These are phyloP conservation scores for Peromyscus polionotus DNA, from an alignment of 2,113 vertebrate genomes.

Conservation along the genomic window DNA sequence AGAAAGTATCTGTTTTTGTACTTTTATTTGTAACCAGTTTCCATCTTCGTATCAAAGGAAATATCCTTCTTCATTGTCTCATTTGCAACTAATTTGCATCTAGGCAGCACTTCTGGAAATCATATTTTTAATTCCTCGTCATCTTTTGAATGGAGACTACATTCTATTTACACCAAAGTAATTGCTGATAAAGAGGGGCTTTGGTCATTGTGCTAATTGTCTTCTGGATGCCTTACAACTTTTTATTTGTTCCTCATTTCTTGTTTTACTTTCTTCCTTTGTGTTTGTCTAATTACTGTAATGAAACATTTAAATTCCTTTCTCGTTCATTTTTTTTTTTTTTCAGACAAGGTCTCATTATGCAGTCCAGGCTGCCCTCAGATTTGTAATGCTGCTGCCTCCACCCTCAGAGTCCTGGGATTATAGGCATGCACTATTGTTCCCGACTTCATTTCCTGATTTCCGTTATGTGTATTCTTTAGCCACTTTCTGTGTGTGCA, in stretches of 20 bases:
- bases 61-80: neutral
- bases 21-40: neutral
- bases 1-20: neutral
- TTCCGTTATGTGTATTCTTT: neutral
- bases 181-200: neutral
- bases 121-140: neutral
- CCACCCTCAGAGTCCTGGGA: neutral
- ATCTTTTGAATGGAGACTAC: neutral
- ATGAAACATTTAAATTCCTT: neutral
- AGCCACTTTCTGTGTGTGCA: neutral
- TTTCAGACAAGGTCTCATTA: neutral
- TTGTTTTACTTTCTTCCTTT: neutral
- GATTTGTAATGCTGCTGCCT: neutral
- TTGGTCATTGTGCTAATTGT: neutral
- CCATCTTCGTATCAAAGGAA: neutral
- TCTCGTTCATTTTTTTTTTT: neutral
- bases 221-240: neutral
- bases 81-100: constrained; percentile 23
- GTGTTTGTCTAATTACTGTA: neutral
- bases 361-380: neutral
- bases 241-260: neutral
- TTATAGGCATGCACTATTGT: too few species aligned
- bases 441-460: neutral
- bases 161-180: neutral
- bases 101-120: neutral